These are phyloP conservation scores for Ceyx margarethae DNA, from an alignment of 2,113 vertebrate species.

Conservation along the genomic window DNA sequence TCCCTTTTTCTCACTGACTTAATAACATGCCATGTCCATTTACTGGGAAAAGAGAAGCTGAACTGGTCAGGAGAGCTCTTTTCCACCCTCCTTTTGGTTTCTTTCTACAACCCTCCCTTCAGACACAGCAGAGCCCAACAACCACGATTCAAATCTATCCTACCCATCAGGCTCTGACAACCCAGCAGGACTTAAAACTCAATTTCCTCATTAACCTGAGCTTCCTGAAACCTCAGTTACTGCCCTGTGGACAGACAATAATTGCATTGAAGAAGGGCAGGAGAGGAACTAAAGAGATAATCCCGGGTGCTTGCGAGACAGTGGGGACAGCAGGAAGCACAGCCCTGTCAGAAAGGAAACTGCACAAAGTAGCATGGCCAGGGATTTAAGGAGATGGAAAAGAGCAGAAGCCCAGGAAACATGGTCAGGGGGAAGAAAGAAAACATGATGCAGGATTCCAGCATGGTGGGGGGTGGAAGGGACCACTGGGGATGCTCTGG, in stretches of 20 bases:
- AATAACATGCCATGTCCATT: neutral
- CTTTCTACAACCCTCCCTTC: neutral
- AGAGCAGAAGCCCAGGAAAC: neutral
- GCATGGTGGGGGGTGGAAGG: neutral
- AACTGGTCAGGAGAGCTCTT: neutral
- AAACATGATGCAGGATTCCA: neutral
- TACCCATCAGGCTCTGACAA: neutral
- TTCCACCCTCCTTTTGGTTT: neutral
- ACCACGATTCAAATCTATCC: neutral
- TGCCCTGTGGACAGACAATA: conserved; percentile 4
- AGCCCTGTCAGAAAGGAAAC: neutral
- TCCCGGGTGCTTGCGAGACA: neutral
- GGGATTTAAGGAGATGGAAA: conserved; percentile 9
- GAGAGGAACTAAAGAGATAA: conserved; percentile 17
- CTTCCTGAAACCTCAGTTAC: conserved; percentile 39
- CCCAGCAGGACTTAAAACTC: conserved; percentile 16
- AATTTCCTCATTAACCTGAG: conserved; percentile 51
- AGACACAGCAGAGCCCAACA: neutral
- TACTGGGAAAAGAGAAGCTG: neutral
- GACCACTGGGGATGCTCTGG: neutral
- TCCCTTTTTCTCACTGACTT: neutral
- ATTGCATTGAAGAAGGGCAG: neutral
- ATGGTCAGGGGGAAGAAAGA: neutral
- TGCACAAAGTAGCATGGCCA: neutral
- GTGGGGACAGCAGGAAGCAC: neutral